phyloP scores from a whole-genome alignment of 2,797 vertebrate species.

The Choloepus didactylus region DNA sequence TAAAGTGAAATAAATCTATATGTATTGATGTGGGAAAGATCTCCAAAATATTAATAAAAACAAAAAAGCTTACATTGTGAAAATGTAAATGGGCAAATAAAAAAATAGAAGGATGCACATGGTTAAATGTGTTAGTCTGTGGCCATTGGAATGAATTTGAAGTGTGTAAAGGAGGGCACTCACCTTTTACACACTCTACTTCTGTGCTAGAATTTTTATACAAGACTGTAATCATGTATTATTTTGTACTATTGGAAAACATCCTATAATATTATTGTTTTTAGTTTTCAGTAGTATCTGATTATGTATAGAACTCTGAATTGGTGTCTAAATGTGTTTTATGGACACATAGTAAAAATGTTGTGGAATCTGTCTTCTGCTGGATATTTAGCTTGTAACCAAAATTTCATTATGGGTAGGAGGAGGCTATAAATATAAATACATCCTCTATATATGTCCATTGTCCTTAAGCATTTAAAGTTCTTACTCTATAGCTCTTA shows the following conservation, averaged over 20 bases:
- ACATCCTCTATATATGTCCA: no score
- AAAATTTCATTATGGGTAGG: background rate
- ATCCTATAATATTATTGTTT: background rate
- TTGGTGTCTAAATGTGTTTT: background rate
- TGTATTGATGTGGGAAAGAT: background rate
- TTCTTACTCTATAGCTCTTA: background rate
- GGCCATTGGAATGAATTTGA: conserved; percentile 14
- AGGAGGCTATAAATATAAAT: background rate
- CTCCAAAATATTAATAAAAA: conserved; percentile 14
- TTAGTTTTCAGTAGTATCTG: background rate
- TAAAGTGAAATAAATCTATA: background rate
- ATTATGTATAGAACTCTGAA: background rate
- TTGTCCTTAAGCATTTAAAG: background rate
- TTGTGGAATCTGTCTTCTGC: background rate
- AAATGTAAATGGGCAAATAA: background rate
- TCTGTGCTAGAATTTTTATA: background rate
- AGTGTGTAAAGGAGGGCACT: background rate
- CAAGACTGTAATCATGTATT: background rate
- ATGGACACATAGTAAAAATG: background rate
- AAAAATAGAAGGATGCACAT: background rate
- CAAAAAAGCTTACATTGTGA: background rate
- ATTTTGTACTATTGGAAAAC: conserved; percentile 10
- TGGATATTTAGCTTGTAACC: conserved; percentile 14
- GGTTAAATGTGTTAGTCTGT: background rate
- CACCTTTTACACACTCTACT: background rate